Conservation (phyloP, 2,888 invertebrate genomes). For the Empis stercorea region DNA sequence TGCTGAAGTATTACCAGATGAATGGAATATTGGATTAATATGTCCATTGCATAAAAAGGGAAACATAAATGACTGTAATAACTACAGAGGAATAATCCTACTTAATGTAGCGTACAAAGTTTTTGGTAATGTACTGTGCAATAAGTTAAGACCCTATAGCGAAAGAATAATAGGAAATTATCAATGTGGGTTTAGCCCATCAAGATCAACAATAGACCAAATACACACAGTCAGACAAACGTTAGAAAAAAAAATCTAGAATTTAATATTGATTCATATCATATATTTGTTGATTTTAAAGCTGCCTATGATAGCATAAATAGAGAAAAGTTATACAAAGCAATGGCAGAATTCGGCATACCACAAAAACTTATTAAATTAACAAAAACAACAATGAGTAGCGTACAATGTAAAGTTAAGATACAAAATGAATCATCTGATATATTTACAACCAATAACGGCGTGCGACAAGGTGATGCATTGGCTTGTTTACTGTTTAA, state of each 20-base stretch:
- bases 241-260: neutral
- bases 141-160: too few relatives aligned
- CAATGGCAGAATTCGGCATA: conserved; percentile 1
- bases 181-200: neutral
- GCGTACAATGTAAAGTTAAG: conserved; percentile 31
- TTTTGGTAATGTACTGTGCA: too few relatives aligned
- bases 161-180: too few relatives aligned
- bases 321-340: neutral
- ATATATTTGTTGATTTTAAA: too few relatives aligned
- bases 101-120: too few relatives aligned
- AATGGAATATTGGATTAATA: too few relatives aligned
- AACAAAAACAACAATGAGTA: neutral
- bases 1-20: too few relatives aligned
- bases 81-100: too few relatives aligned
- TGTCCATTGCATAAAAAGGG: too few relatives aligned
- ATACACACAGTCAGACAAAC: neutral
- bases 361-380: neutral
- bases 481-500: neutral
- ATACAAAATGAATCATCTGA: neutral
- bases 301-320: too few relatives aligned
- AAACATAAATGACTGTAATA: too few relatives aligned
- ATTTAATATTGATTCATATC: too few relatives aligned
- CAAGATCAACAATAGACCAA: conserved; percentile 1
- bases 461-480: neutral
- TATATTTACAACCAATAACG: neutral